Conservation (phyloP, 2,113 vertebrate genomes). For the Trogon melanurus region DNA sequence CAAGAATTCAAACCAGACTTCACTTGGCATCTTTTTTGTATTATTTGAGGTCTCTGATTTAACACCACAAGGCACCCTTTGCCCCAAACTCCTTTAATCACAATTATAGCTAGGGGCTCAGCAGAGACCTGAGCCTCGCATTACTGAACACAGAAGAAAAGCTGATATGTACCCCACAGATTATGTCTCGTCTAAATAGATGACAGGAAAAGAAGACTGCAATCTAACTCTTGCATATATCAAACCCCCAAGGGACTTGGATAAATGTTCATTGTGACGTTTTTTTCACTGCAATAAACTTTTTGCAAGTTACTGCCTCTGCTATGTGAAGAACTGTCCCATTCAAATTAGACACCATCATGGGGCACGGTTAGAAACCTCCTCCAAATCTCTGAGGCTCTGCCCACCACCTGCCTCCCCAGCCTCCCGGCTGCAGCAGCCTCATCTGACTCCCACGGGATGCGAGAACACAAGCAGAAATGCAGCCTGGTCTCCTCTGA, state of each 20-base stretch:
- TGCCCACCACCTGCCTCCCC: background rate
- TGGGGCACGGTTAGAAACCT: rapidly evolving
- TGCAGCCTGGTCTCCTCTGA: background rate
- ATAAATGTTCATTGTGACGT: background rate
- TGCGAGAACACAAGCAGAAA: background rate
- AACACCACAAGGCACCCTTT: conserved; percentile 37
- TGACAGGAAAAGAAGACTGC: background rate
- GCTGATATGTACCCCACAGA: background rate
- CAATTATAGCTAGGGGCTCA: background rate
- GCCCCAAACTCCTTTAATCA: conserved; percentile 32
- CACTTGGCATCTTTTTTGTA: conserved; percentile 22
- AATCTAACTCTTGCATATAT: background rate
- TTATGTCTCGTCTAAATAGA: background rate
- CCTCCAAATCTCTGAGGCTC: background rate
- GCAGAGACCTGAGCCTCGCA: background rate
- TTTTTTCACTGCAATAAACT: background rate
- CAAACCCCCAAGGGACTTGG: background rate
- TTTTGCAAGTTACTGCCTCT: background rate
- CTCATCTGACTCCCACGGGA: background rate
- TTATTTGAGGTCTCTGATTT: conserved; percentile 47
- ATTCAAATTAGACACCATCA: background rate
- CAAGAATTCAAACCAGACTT: conserved; percentile 25
- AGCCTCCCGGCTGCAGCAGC: background rate
- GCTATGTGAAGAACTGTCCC: background rate
- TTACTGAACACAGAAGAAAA: background rate